These are phyloP conservation scores for Trachemys scripta DNA, from an alignment of 2,113 vertebrate species.

Conservation along the genomic window DNA sequence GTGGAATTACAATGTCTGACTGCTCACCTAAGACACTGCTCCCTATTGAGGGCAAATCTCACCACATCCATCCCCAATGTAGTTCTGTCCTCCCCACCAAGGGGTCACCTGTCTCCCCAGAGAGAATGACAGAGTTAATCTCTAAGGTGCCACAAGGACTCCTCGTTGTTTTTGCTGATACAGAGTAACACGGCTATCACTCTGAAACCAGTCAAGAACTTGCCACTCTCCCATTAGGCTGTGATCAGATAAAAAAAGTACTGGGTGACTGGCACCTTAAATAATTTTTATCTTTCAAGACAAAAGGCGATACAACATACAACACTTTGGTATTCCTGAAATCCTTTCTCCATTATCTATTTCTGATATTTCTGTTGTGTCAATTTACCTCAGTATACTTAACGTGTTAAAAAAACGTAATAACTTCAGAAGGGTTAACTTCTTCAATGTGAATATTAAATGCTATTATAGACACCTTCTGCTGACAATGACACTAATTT, in stretches of 20 bases:
- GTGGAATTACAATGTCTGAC: neutral
- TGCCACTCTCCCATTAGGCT: neutral
- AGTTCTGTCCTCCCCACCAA: neutral
- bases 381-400: neutral
- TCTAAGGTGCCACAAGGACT: too few relatives aligned
- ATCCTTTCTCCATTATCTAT: neutral
- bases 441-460: neutral
- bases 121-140: neutral
- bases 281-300: neutral
- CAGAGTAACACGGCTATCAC: too few relatives aligned
- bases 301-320: neutral
- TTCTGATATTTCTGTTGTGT: neutral
- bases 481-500: neutral
- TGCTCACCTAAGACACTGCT: neutral
- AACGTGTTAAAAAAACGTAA: neutral
- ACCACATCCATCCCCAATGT: neutral
- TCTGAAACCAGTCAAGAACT: neutral
- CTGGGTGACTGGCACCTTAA: neutral
- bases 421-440: neutral
- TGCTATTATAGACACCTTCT: neutral
- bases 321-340: neutral
- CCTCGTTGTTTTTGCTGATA: too few relatives aligned
- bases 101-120: neutral
- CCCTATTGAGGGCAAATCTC: neutral
- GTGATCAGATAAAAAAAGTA: neutral